Evolutionary conservation across 2,797 vertebrate species (phyloP).

Genomic region (Crocidura indochinensis): DNA sequence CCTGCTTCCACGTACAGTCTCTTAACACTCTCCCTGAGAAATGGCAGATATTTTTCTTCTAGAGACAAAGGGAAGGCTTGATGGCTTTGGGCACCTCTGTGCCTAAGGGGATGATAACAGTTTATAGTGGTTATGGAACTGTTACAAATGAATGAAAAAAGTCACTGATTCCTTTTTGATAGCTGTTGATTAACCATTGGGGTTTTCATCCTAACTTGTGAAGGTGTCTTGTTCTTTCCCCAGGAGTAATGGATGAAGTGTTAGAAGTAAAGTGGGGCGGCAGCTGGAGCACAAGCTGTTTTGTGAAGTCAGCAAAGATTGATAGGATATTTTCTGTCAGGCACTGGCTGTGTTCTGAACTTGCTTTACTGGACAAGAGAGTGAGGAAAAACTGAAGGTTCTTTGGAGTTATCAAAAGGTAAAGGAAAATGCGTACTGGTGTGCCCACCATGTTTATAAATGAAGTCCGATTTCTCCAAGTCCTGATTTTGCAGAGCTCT

Average conservation of each 20-base stretch:
- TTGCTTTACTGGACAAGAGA: accelerated
- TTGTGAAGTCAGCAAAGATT: not conserved
- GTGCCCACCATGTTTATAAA: not conserved
- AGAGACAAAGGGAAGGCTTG: not conserved
- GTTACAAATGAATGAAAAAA: not conserved
- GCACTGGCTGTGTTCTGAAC: not conserved
- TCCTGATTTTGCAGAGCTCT: accelerated
- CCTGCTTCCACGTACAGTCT: not conserved
- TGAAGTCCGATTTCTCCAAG: not conserved
- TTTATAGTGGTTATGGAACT: not conserved
- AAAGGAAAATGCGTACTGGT: not conserved
- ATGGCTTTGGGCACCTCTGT: not conserved
- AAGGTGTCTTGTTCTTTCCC: not conserved
- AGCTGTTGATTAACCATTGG: not conserved
- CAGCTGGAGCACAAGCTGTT: too few species aligned
- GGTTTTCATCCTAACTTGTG: not conserved
- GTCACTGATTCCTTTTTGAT: not conserved
- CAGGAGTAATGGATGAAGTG: not conserved
- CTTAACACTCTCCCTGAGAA: not conserved
- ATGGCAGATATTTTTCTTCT: not conserved
- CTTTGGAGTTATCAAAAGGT: not conserved
- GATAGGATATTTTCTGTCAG: not conserved
- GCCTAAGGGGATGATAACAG: not conserved
- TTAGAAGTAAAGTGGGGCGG: not conserved
- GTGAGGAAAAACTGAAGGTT: not conserved